Evolutionary conservation across 2,113 vertebrate species (phyloP).

Genomic region (Stigmatopora argus): DNA sequence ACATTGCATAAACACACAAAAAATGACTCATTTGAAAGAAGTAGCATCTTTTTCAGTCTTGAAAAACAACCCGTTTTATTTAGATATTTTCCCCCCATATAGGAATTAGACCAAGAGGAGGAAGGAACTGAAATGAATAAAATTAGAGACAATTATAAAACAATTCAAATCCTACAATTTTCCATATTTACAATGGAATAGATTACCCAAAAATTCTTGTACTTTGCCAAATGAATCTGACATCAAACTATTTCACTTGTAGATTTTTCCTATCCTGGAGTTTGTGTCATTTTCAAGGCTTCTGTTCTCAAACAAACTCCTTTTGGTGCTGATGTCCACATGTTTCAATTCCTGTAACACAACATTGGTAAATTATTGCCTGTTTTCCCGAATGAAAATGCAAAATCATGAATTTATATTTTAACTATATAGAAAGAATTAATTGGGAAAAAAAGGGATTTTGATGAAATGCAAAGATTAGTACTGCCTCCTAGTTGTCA

Average conservation of each 20-base stretch:
- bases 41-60: slow-evolving; percentile 10
- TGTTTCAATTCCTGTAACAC: slow-evolving; percentile 70
- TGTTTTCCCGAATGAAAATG: not conserved
- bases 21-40: not conserved
- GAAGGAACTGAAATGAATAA: not conserved
- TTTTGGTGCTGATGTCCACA: slow-evolving; percentile 66
- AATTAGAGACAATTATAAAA: slow-evolving; percentile 8
- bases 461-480: not conserved
- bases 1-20: not conserved
- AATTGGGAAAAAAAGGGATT: not conserved
- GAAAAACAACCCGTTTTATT: slow-evolving; percentile 7
- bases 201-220: not conserved
- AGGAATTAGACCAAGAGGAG: not conserved
- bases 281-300: slow-evolving; percentile 33
- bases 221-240: not conserved
- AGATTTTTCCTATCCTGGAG: slow-evolving; percentile 19
- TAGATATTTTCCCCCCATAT: not conserved
- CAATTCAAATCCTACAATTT: not conserved
- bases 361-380: not conserved
- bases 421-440: not conserved
- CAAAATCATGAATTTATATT: not conserved
- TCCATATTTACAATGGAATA: not conserved
- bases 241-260: slow-evolving; percentile 28
- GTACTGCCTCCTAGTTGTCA: slow-evolving; percentile 46
- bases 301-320: slow-evolving; percentile 69